Evolutionary conservation across 2,888 invertebrate genomes (phyloP), one percentile per base, ranked within the genome.

Genomic region (Choreutis nemorana): DNA sequence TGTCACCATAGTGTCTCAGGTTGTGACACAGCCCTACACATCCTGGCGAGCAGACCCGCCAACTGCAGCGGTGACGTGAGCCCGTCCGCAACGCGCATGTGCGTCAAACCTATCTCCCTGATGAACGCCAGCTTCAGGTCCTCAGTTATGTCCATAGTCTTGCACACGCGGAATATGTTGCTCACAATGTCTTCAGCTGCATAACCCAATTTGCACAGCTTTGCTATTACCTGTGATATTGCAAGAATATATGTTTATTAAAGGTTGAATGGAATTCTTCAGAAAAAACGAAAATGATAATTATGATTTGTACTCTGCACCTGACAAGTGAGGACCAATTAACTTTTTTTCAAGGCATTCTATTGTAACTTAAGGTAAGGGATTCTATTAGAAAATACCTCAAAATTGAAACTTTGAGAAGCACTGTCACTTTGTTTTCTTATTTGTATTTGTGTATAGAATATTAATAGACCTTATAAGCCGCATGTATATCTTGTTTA

Each of bases 171-270:
- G 73, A 97, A 97, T 35, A 97, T 86, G 67, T 95, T 98, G 39
- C 90, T 87, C 46, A 99, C 91, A 24, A 99, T 92, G 79, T 99
- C 99, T 65, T 99, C 97, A 0, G 96, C 86, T 0, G 97, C 95
- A 67, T 98, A 99, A 0, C 99, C 99, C 41, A 97, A 81, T 50
- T 87, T 87, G 90, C 94, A 95, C 31, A 99, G 79, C 60, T 95
- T 91, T 2, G 89, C 85, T 55, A 98, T 84, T 27, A 94, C 84
- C 84, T 90, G 52, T 24, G 56, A 15, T 10, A 15, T n/a, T 6
- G 16, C 6, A 4, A 23, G 6, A 7, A 13, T 12, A 13, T 25
- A 12, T 10, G 13, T 25, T 5, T 10, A 6, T 18, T 5, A 8
- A 8, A 18, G 5, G 18, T 18, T 18, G 8, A 8, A 18, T 8